phyloP scores from a whole-genome alignment of 2,888 invertebrate species.

The Stenodera caucasica region DNA sequence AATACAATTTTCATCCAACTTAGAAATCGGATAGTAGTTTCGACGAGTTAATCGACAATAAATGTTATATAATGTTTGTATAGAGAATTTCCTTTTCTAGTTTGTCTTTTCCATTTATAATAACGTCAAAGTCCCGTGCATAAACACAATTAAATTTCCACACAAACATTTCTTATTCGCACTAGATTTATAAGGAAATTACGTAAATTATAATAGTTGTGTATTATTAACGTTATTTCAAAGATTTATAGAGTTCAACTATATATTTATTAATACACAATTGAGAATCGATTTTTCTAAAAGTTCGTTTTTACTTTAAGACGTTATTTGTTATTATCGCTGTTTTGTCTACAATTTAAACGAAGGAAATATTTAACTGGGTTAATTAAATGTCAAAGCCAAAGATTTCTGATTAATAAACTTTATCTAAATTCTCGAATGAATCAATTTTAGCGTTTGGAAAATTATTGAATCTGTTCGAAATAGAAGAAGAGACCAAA shows the following conservation, averaged over 20 bases:
- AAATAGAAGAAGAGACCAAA: not conserved
- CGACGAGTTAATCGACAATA: conserved; percentile 21
- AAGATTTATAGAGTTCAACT: conserved; percentile 33
- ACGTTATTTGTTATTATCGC: no score
- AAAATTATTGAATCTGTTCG: no score
- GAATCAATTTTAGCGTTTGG: conserved; percentile 3
- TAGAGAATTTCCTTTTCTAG: conserved; percentile 1
- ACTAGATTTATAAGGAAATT: conserved; percentile 46
- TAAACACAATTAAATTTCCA: conserved; percentile 45
- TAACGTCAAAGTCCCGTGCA: conserved; percentile 38
- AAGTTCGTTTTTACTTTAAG: no score
- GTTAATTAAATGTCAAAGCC: conserved; percentile 26
- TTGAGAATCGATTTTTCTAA: no score
- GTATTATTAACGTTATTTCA: conserved; percentile 43
- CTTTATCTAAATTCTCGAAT: conserved; percentile 9
- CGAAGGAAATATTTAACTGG: conserved; percentile 12
- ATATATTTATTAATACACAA: conserved; percentile 12
- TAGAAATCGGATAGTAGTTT: conserved; percentile 20
- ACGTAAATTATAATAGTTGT: conserved; percentile 46
- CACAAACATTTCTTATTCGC: conserved; percentile 44
- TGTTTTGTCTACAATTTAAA: conserved; percentile 8
- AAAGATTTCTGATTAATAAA: conserved; percentile 17
- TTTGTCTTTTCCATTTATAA: not conserved
- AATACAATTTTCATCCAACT: conserved; percentile 21
- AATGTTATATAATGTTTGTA: not conserved